Evolutionary conservation across 2,888 invertebrate species (phyloP), one percentile per base, ranked within the genome.

Genomic region (Spisula solida): DNA sequence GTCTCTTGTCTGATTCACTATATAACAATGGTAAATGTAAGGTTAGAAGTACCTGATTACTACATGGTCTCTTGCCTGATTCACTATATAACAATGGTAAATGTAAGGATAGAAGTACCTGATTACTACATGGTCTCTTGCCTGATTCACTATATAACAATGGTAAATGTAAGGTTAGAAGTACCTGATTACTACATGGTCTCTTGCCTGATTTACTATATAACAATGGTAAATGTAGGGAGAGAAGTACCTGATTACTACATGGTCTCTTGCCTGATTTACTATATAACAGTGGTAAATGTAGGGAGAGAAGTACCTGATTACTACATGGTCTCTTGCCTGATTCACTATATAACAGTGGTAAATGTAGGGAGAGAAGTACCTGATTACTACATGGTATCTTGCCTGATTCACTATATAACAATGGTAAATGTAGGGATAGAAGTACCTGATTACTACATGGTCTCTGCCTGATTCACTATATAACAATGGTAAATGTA

Each of bases 381-480:
- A 97, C 97, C 96, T 97, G 97, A 92, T 97, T 96, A 82, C 95
- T 95, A 90, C 97, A 97, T 10, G 97, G 97, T 88, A 96, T 96
- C 34, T 95, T 95, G 84, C 96, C 96, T 31, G 96, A 95, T 14
- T 97, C 96, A 79, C 95, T 93, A 90, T 96, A 96, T n/a, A 96
- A 95, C 16, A 96, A 90, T 16, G 99, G 99, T 94, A 99, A 97
- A 97, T 99, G 99, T 80, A 99, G 97, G 20, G 99, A 98, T 95
- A 34, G 5, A 31, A 31, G 87, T 89, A 97, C 97, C 96, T 97
- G 97, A 92, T 97, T 96, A 82, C 95, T 95, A 90, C 97, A 97
- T 10, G 97, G 97, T 88, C 96, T 96, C 34, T 95, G 84, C 96
- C 96, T 31, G 96, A 95, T 14, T 97, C 96, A 79, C 95, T 93